phyloP scores from a whole-genome alignment of 2,797 vertebrate species.

The Pampus argenteus region DNA sequence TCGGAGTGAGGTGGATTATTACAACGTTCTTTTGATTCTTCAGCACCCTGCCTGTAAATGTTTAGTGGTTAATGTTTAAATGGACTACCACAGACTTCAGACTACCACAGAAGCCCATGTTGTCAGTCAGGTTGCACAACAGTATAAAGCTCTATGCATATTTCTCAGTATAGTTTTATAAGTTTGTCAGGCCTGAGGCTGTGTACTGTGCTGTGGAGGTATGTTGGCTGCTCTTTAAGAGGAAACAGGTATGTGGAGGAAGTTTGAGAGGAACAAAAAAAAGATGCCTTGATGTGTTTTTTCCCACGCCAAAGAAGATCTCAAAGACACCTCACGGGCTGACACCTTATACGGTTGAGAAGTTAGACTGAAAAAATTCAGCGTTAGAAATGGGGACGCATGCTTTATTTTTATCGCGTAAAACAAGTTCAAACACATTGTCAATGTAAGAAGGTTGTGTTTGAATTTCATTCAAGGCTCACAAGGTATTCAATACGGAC shows the following conservation, averaged over 20 bases:
- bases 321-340: slow-evolving; percentile 1
- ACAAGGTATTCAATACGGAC: not conserved
- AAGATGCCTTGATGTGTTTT: slow-evolving; percentile 36
- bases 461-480: not conserved
- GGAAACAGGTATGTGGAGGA: slow-evolving; percentile 54
- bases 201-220: slow-evolving; percentile 36
- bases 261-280: slow-evolving; percentile 38
- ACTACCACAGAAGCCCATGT: not conserved
- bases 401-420: not conserved
- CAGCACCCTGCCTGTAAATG: slow-evolving; percentile 33
- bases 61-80: slow-evolving; percentile 41
- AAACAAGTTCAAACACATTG: slow-evolving; percentile 3
- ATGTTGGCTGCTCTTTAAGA: slow-evolving; percentile 41
- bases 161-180: slow-evolving; percentile 32
- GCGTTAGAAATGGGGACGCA: not conserved
- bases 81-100: slow-evolving; percentile 7
- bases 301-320: slow-evolving; percentile 43
- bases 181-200: slow-evolving; percentile 38
- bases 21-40: slow-evolving; percentile 64
- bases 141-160: slow-evolving; percentile 4
- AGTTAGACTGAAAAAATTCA: slow-evolving; percentile 18
- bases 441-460: not conserved
- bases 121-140: slow-evolving; percentile 5
- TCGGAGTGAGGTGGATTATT: slow-evolving; percentile 41
- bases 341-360: slow-evolving; percentile 13